phyloP scores from a whole-genome alignment of 2,113 vertebrate species.

The Fregata magnificens region DNA sequence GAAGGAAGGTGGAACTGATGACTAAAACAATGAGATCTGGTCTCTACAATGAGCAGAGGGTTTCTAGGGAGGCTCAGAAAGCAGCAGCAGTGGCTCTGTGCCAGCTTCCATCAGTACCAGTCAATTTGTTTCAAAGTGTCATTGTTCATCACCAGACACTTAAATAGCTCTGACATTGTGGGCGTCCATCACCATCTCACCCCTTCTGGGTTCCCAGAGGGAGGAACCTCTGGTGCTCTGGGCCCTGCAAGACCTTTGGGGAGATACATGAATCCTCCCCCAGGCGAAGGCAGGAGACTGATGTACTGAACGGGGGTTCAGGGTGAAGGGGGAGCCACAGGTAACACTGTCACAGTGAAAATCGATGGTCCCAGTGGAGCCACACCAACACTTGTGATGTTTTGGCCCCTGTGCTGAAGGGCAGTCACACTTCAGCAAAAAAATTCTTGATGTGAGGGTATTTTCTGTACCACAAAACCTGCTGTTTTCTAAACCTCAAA shows the following conservation, averaged over 20 bases:
- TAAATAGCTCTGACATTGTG: background rate
- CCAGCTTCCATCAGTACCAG: constrained; percentile 27
- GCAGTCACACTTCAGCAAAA: background rate
- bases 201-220: background rate
- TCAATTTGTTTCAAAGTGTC: background rate
- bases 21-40: background rate
- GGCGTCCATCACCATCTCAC: background rate
- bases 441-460: no score
- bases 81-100: background rate
- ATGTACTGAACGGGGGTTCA: fast-evolving
- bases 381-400: background rate
- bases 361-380: fast-evolving
- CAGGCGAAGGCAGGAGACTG: background rate
- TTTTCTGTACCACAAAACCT: background rate
- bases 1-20: background rate
- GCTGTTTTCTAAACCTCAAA: background rate
- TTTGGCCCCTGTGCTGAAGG: background rate
- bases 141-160: background rate
- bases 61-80: background rate
- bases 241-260: background rate
- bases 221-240: background rate
- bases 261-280: background rate
- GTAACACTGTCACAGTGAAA: background rate
- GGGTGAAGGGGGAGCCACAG: background rate
- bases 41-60: background rate